These are phyloP conservation scores for Pygoscelis adeliae DNA, from an alignment of 2,113 vertebrate genomes.

Conservation along the genomic window DNA sequence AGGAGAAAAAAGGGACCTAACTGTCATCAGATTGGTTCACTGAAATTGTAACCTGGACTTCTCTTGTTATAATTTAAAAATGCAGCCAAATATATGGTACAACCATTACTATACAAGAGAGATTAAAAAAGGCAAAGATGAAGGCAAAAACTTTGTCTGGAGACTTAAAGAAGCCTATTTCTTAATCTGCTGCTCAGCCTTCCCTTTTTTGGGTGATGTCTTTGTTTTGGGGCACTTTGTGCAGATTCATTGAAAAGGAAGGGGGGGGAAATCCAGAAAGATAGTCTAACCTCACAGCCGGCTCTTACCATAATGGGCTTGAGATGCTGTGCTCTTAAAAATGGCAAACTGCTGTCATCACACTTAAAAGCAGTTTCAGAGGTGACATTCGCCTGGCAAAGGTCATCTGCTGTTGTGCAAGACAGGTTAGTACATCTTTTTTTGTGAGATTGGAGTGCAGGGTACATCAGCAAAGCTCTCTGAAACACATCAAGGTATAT, in stretches of 20 bases:
- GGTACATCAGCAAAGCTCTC: background rate
- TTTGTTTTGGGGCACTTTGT: background rate
- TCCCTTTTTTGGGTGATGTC: background rate
- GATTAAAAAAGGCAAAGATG: background rate
- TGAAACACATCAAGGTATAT: background rate
- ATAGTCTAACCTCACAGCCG: background rate
- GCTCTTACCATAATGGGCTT: background rate
- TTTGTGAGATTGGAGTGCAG: background rate
- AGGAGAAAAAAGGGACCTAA: background rate
- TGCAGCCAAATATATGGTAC: background rate
- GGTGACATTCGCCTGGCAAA: background rate
- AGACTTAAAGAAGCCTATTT: background rate
- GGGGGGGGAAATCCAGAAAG: background rate
- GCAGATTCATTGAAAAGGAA: background rate
- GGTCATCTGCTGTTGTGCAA: background rate
- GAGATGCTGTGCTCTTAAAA: background rate
- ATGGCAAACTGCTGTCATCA: background rate
- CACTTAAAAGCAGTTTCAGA: background rate
- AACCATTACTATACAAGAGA: background rate
- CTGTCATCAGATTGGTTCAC: background rate
- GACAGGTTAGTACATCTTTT: background rate
- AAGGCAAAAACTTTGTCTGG: background rate
- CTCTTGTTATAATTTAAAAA: background rate
- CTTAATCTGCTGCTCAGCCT: background rate
- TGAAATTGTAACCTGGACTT: background rate